Conservation (phyloP, 2,113 vertebrate genomes). For the Carettochelys insculpta region DNA sequence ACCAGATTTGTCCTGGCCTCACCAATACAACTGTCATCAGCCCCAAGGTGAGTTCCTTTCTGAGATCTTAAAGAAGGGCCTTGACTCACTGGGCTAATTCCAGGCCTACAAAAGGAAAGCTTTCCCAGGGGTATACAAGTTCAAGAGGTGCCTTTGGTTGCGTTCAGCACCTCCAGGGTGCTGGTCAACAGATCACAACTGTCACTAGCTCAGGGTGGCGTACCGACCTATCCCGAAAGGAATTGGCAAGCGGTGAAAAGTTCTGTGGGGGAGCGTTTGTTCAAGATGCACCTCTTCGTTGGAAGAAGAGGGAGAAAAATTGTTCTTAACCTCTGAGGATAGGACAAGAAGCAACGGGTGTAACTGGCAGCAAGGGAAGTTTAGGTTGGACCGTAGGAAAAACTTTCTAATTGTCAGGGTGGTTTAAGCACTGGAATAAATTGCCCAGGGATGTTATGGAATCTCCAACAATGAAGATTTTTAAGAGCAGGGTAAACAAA, state of each 20-base stretch:
- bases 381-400: too few species aligned
- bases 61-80: background rate
- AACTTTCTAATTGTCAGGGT: too few species aligned
- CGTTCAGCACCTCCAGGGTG: slow-evolving; percentile 45
- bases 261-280: background rate
- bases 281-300: background rate
- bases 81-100: background rate
- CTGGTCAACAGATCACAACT: background rate
- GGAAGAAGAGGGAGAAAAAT: background rate
- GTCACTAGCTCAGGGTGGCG: background rate
- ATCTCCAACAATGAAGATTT: too few species aligned
- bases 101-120: slow-evolving; percentile 40
- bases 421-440: too few species aligned
- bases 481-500: too few species aligned
- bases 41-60: slow-evolving; percentile 13
- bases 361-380: too few species aligned
- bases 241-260: background rate
- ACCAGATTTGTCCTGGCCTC: slow-evolving; percentile 13
- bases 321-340: too few species aligned
- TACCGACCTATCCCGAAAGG: background rate
- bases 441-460: too few species aligned
- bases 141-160: slow-evolving; percentile 42
- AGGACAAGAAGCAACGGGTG: too few species aligned
- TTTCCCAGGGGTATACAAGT: slow-evolving; percentile 42
- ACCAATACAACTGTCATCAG: slow-evolving; percentile 57